These are phyloP conservation scores for Salmo trutta DNA, from an alignment of 2,797 vertebrate genomes.

Conservation along the genomic window DNA sequence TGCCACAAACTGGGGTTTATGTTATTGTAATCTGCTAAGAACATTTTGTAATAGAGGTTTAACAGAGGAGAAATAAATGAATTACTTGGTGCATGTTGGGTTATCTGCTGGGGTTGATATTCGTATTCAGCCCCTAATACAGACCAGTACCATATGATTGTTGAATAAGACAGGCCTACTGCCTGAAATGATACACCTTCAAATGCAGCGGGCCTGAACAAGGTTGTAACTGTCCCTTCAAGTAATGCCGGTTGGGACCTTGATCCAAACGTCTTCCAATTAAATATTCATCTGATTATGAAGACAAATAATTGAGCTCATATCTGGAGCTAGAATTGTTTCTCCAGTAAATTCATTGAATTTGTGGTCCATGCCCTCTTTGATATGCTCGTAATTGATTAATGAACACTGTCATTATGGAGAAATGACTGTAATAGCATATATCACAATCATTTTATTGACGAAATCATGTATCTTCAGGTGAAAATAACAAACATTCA, in stretches of 20 bases:
- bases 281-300: no score
- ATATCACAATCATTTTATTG: background rate
- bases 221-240: background rate
- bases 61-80: background rate
- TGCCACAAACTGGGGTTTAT: constrained; percentile 4
- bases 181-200: background rate
- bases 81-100: background rate
- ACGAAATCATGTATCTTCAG: background rate
- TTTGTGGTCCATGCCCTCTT: background rate
- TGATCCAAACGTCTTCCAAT: background rate
- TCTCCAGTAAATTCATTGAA: background rate
- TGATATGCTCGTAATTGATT: background rate
- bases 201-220: background rate
- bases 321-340: background rate
- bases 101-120: background rate
- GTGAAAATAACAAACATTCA: background rate
- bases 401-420: background rate
- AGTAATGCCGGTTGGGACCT: background rate
- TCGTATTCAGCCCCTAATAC: no score
- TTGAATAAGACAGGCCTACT: background rate
- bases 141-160: no score
- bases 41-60: background rate
- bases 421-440: background rate
- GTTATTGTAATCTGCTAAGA: background rate
- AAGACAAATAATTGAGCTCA: background rate